phyloP scores from a whole-genome alignment of 1,140 invertebrate species.

The Choristoneura fumiferana region DNA sequence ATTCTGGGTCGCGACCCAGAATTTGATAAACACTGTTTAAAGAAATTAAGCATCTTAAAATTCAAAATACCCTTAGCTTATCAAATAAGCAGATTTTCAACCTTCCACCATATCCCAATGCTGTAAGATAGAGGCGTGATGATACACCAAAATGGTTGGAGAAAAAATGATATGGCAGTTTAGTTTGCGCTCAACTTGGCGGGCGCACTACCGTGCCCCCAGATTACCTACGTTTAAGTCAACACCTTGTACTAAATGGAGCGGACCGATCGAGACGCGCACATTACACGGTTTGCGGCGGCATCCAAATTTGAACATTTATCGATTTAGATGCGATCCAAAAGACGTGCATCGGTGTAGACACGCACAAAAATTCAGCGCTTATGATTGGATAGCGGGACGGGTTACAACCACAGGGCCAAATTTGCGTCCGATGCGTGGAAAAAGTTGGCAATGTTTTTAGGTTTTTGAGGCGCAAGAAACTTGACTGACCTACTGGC shows the following conservation, averaged over 20 bases:
- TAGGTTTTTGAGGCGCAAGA: conserved; percentile 1
- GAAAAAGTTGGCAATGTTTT: conserved; percentile 5
- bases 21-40: too few relatives aligned
- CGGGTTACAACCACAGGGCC: conserved; percentile 35
- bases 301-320: conserved; percentile 41
- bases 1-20: too few relatives aligned
- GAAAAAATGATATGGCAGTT: too few relatives aligned
- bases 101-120: too few relatives aligned
- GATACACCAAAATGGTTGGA: too few relatives aligned
- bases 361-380: conserved; percentile 47
- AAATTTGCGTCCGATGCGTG: background rate
- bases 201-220: too few relatives aligned
- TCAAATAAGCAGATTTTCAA: too few relatives aligned
- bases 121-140: too few relatives aligned
- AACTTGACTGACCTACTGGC: conserved; percentile 2
- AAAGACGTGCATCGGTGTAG: conserved; percentile 53
- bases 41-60: too few relatives aligned
- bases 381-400: conserved; percentile 61
- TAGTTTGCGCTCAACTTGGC: too few relatives aligned
- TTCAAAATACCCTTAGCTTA: too few relatives aligned
- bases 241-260: background rate
- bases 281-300: conserved; percentile 60
- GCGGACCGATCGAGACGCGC: conserved; percentile 26
- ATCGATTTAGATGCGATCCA: conserved; percentile 48
- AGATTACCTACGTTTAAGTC: too few relatives aligned